Conservation (phyloP, 2,888 invertebrate genomes). For the Steinernema scapterisci region DNA sequence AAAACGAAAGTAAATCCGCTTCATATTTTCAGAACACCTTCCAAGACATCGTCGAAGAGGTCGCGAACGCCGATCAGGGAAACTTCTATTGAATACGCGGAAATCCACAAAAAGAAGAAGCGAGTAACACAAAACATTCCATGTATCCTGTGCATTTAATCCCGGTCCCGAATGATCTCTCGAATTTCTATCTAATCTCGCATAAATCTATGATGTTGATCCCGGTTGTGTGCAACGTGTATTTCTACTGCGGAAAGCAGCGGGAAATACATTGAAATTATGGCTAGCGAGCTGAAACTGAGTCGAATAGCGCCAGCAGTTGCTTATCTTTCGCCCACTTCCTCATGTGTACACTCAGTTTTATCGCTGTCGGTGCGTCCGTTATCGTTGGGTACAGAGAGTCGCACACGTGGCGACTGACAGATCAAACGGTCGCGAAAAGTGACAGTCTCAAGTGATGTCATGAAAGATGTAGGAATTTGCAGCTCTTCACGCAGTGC, state of each 20-base stretch:
- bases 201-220: constrained; percentile 31
- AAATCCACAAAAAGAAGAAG: constrained; percentile 1
- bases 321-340: constrained; percentile 10
- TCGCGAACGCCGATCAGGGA: constrained; percentile 28
- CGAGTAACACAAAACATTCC: constrained; percentile 28
- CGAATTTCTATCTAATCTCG: constrained; percentile 23
- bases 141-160: neutral
- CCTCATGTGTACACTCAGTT: neutral
- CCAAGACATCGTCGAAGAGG: constrained; percentile 31
- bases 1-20: neutral
- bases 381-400: constrained; percentile 1
- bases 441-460: no score
- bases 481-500: no score
- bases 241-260: neutral
- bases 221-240: neutral
- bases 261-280: neutral
- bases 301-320: neutral
- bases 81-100: constrained; percentile 26
- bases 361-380: neutral
- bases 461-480: no score
- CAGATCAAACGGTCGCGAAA: neutral
- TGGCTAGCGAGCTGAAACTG: neutral
- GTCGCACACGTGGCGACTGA: constrained; percentile 3
- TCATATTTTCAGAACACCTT: constrained; percentile 21
- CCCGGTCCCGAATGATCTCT: constrained; percentile 28